Percentiles rank a stretch among this genome's conserved stretches.
Evolutionary conservation across 2,113 vertebrate species (phyloP).

Genomic region (Microcebus tavaratra): DNA sequence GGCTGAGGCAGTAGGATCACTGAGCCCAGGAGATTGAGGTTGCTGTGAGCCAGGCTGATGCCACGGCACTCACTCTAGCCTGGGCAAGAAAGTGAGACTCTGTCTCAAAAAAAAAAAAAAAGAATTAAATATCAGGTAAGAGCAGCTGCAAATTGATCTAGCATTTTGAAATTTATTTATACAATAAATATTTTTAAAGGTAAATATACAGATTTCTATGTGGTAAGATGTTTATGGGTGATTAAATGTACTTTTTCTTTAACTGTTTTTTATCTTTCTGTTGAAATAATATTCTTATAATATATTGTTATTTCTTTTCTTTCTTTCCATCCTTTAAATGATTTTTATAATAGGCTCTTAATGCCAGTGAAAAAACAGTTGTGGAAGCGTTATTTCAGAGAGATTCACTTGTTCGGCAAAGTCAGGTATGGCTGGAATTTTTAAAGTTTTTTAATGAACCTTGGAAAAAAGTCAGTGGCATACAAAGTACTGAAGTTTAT

Average conservation of each 20-base stretch:
- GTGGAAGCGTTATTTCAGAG: constrained; percentile 95
- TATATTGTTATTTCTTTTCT: constrained; percentile 1
- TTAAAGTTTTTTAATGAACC: not conserved
- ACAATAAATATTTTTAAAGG: not conserved
- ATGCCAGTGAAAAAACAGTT: constrained; percentile 92
- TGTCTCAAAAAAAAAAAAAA: not conserved
- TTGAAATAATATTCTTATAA: constrained; percentile 20
- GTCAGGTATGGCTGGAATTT: constrained; percentile 90
- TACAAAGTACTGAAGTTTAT: not conserved
- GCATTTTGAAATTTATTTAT: not conserved
- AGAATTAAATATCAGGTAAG: not conserved
- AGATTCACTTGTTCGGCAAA: constrained; percentile 93
- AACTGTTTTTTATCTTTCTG: not conserved
- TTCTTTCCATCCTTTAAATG: not conserved
- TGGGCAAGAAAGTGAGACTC: too few species aligned
- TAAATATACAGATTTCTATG: not conserved
- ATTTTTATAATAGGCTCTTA: constrained; percentile 86
- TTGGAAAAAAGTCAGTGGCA: not conserved
- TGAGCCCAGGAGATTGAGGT: too few species aligned
- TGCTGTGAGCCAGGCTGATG: too few species aligned
- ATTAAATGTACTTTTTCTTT: not conserved
- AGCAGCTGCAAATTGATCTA: not conserved
- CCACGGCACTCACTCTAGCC: too few species aligned
- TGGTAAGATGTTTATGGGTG: not conserved
- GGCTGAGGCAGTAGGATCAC: too few species aligned